Evolutionary conservation across 2,113 vertebrate genomes (phyloP), one percentile per base, ranked within the genome.

Genomic region (Vombatus ursinus): DNA sequence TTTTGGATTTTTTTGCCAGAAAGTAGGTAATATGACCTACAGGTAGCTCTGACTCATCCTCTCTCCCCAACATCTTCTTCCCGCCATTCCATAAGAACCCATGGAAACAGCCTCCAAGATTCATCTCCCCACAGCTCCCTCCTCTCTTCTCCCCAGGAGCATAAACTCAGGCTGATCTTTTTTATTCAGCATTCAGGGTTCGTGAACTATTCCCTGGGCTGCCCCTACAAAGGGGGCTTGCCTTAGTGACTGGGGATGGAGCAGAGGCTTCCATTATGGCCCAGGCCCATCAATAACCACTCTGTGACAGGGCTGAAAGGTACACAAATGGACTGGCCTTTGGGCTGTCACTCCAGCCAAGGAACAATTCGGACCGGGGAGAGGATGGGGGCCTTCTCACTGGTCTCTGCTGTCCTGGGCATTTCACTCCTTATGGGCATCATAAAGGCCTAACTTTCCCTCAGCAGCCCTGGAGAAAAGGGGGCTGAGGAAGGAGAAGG

Each of bases 221-320:
- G 89, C 92, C 90, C 90, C 96, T 96, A 97, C 95, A 96, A 97
- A 95, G 98, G 92, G 90, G 94, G 47, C 90, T 95, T 93, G 92
- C 96, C 93, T 92, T 94, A 96, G 95, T 96, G 97, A 95, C 97
- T 97, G 90, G 96, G 97, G 97, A 92, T 95, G 95, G 93, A 97
- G 94, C 51, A 95, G 91, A 94, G 97, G 89, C 95, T 96, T 97
- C 94, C 97, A 97, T 97, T 97, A 97, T 97, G 94, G 97, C 94
- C 96, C 96, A 96, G 96, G 93, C 93, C 97, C 98, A 98, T 98
- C 98, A 98, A 98, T 98, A 99, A 98, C 96, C 93, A 93, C 92
- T 54, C 53, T 53, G 28, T 98, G 98, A 99, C 98, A 98, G 96
- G 94, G 94, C 96, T 97, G 96, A 97, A 97, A 95, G 96, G 89